Conservation (phyloP, 2,888 invertebrate species). For the Ectropis crepuscularia region DNA sequence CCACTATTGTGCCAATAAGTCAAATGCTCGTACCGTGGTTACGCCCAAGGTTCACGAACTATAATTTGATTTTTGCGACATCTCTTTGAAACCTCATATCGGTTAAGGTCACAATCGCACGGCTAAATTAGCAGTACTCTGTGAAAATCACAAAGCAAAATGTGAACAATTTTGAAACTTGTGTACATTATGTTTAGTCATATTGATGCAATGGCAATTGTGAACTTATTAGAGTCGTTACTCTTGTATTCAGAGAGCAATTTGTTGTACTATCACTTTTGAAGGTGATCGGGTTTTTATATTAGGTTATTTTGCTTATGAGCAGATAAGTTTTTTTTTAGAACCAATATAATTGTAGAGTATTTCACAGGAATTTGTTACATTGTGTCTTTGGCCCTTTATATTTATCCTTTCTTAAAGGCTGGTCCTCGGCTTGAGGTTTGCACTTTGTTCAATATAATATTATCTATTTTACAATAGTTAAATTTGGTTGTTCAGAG, state of each 20-base stretch:
- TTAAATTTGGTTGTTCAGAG: no score
- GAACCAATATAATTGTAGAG: no score
- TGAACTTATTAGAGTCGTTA: constrained; percentile 14
- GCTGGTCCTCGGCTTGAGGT: no score
- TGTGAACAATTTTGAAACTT: constrained; percentile 21
- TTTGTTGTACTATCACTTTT: constrained; percentile 17
- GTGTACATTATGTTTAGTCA: constrained; percentile 9
- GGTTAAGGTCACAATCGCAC: constrained; percentile 25
- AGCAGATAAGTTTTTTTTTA: no score
- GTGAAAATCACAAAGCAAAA: constrained; percentile 14
- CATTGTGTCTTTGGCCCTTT: no score
- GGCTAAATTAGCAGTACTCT: constrained; percentile 15
- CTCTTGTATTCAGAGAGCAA: constrained; percentile 15
- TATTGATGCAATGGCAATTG: constrained; percentile 17
- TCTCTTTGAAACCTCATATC: constrained; percentile 15
- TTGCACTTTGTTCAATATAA: no score
- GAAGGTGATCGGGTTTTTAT: constrained; percentile 20
- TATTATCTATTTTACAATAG: no score
- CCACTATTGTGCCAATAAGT: no score
- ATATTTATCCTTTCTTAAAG: no score
- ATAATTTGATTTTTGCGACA: constrained; percentile 17
- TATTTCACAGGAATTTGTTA: no score
- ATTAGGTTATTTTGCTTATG: background rate
- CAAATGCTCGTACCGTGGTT: background rate
- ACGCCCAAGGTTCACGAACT: background rate